These are phyloP conservation scores for Nephotettix cincticeps DNA, from an alignment of 1,140 invertebrate genomes.

Conservation along the genomic window DNA sequence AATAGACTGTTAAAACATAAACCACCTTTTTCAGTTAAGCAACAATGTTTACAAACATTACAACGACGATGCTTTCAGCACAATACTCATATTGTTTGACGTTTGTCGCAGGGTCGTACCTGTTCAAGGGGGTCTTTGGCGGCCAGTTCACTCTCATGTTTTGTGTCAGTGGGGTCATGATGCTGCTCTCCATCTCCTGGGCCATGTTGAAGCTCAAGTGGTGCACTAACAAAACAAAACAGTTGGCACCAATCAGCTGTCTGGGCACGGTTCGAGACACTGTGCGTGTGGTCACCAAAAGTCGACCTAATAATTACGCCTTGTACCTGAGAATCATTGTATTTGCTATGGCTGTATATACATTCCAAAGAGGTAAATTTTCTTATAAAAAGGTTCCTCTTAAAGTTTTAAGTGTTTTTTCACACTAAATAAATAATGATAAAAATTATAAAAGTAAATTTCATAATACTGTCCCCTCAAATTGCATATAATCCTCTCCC, in stretches of 20 bases:
- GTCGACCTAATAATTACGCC: constrained; percentile 53
- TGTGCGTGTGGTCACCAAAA: constrained; percentile 56
- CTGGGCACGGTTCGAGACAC: constrained; percentile 53
- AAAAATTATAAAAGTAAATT: too few relatives aligned
- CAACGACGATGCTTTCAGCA: too few relatives aligned
- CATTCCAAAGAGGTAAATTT: constrained; percentile 64
- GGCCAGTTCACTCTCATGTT: constrained; percentile 70
- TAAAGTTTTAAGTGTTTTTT: too few relatives aligned
- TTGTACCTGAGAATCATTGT: constrained; percentile 64
- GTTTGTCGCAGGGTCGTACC: constrained; percentile 56
- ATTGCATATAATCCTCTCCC: too few relatives aligned
- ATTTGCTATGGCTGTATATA: constrained; percentile 69
- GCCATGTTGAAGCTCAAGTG: constrained; percentile 58
- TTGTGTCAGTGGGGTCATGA: constrained; percentile 59
- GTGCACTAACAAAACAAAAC: constrained; percentile 54
- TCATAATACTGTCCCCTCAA: too few relatives aligned
- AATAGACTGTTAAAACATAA: too few relatives aligned
- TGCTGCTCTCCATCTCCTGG: constrained; percentile 62
- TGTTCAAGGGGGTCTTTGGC: constrained; percentile 56
- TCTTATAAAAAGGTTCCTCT: too few relatives aligned
- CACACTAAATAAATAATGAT: not conserved
- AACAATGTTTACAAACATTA: too few relatives aligned
- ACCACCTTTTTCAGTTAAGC: too few relatives aligned
- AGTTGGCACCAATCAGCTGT: constrained; percentile 37
- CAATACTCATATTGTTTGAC: too few relatives aligned